These are phyloP conservation scores for Sinocyclocheilus anshuiensis DNA, from an alignment of 2,113 vertebrate species.

Conservation along the genomic window DNA sequence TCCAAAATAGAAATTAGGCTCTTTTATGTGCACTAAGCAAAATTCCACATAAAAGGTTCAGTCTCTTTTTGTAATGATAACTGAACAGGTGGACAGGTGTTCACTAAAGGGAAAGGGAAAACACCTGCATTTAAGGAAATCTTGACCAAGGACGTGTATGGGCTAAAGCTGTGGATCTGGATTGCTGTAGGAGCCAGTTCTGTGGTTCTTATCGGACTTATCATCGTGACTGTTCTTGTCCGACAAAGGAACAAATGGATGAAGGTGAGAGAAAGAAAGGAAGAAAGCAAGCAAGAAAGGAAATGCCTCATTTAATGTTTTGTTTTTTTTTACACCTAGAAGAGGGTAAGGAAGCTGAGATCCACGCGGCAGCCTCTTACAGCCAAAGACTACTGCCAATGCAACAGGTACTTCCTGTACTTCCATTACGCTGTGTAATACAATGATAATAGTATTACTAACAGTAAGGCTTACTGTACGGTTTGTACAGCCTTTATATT, in stretches of 20 bases:
- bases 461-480: not conserved
- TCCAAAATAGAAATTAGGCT: not conserved
- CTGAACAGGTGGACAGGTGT: not conserved
- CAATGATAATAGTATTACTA: not conserved
- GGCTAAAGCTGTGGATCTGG: slow-evolving; percentile 68
- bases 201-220: slow-evolving; percentile 62
- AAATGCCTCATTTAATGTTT: slow-evolving; percentile 4
- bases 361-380: slow-evolving; percentile 44
- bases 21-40: not conserved
- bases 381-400: slow-evolving; percentile 68
- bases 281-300: not conserved
- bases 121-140: not conserved
- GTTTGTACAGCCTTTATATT: not conserved
- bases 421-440: not conserved
- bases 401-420: slow-evolving; percentile 62
- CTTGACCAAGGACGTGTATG: not conserved
- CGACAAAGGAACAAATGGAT: slow-evolving; percentile 56
- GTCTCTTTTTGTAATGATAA: not conserved
- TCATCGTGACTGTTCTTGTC: slow-evolving; percentile 49
- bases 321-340: slow-evolving; percentile 50
- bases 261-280: slow-evolving; percentile 60
- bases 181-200: slow-evolving; percentile 44
- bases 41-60: not conserved
- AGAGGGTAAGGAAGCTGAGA: slow-evolving; percentile 53
- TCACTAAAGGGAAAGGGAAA: not conserved